Evolutionary conservation across 2,888 invertebrate genomes (phyloP), one percentile per base, ranked within the genome.

Genomic region (Ecliptopera silaceata): DNA sequence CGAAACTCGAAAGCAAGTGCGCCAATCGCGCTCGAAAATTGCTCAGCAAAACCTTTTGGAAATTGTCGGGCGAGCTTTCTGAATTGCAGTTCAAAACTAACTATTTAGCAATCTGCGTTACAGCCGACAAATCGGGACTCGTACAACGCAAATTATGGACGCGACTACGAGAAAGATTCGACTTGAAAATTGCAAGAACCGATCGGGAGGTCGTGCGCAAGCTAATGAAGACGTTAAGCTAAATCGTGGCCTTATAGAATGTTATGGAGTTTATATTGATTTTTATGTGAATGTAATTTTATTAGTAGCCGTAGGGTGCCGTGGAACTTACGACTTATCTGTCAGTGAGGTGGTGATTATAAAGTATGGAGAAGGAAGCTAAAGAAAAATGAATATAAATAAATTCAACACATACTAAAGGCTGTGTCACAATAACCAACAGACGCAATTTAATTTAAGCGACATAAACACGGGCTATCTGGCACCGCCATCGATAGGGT

Each of bases 401-500:
- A 86, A 84, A 85, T 86, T 82, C 66, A 75, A 70, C 70, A 72
- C 72, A 70, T 79, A 80, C 80, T 84, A 86, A 86, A 86, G 81
- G 81, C 78, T 69, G 66, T 82, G 87, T 86, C 85, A 84, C 78
- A 82, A 86, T 83, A 86, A 88, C 86, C 85, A 87, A 84, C 84
- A 77, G 79, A 72, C 75, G 86, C 82, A 82, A 88, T 88, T 89
- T 87, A 87, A 88, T 87, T 85, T 80, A 84, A 86, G 82, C 80
- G 88, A 90, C 88, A 84, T 88, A 86, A 88, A 87, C 88, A 86
- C 81, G 80, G 69, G 77, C 77, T 86, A 88, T 89, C 88, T 87
- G 82, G 79, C 81, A 72, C 79, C 75, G 79, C 79, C 84, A 88
- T 90, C 88, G 88, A 88, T 88, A 84, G 82, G 77, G 86, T 81